Evolutionary conservation across 2,113 vertebrate species (phyloP).

Genomic region (Paralichthys olivaceus): DNA sequence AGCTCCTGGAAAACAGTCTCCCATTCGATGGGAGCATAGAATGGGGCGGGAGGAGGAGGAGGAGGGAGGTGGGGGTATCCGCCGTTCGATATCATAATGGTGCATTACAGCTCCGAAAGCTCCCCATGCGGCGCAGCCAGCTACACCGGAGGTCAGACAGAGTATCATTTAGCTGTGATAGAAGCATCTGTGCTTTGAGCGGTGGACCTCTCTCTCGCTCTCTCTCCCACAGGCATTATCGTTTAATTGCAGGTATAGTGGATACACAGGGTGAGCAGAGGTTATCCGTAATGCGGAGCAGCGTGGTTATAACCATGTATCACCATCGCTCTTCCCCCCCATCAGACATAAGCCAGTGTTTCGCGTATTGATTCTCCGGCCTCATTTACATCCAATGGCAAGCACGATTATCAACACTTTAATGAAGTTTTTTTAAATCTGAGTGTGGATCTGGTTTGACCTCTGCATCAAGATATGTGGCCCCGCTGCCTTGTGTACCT

Average conservation of each 20-base stretch:
- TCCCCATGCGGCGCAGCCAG: constrained; percentile 47
- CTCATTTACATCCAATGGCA: constrained; percentile 65
- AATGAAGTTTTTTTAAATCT: constrained; percentile 62
- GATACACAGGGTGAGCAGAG: constrained; percentile 53
- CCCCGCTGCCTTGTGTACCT: constrained; percentile 13
- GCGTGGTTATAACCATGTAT: constrained; percentile 50
- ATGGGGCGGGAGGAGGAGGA: neutral
- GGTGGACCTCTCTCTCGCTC: constrained; percentile 31
- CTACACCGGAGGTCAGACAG: constrained; percentile 68
- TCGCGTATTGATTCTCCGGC: constrained; percentile 56
- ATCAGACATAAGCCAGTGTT: constrained; percentile 38
- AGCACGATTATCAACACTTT: constrained; percentile 56
- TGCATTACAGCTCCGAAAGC: constrained; percentile 66
- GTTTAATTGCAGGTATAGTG: constrained; percentile 72
- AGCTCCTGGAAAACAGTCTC: constrained; percentile 39
- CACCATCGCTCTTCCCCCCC: constrained; percentile 46
- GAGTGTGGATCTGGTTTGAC: constrained; percentile 42
- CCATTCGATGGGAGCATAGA: constrained; percentile 27
- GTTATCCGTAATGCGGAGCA: constrained; percentile 62
- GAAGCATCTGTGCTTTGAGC: constrained; percentile 65
- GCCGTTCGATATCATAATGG: constrained; percentile 75
- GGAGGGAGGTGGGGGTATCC: constrained; percentile 22
- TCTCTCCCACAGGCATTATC: constrained; percentile 58
- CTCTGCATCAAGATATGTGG: constrained; percentile 33
- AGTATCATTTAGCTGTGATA: constrained; percentile 68